Evolutionary conservation across 2,797 vertebrate genomes (phyloP), one percentile per base, ranked within the genome.

Genomic region (Mastacembelus armatus): DNA sequence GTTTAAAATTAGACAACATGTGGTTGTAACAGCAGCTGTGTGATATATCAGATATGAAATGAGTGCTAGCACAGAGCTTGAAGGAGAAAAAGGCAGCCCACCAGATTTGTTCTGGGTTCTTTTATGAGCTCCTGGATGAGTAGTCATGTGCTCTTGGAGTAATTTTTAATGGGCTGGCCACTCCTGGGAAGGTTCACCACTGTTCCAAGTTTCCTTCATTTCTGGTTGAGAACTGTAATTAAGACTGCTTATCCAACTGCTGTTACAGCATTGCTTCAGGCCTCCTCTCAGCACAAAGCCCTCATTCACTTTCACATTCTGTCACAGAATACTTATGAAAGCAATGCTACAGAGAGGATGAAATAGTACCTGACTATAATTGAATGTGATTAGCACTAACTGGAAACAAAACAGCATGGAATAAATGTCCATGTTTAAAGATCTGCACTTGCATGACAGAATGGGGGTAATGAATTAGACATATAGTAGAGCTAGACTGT

Each of bases 341-440:
- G 69, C 36, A 0, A 42, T 0, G 26, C 81, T 60, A 65, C 62
- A 18, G 26, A 27, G 77, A 77, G 85, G 65, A 87, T 75, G 60
- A 80, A 76, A 71, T 61, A 64, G 63, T 73, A 78, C 63, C 67
- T 89, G 87, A 87, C 71, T 87, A 58, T 89, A 91, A 91, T 84
- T 83, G 75, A 90, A 88, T 83, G 83, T 88, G 88, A 84, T 89
- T 82, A 85, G 87, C 78, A 74, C 84, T 89, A 89, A 89, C 81
- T 88, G 81, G 78, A 86, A 89, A 89, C 88, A 91, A 89, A 88
- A 87, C 84, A 88, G 84, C 74, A 76, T 81, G 84, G 77, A 87
- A 84, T 84, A 82, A 86, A 89, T 61, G 88, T 85, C 84, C 82
- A 74, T 81, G n/a, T 89, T 77, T 75, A 82, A 84, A 84, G 50